Evolutionary conservation across 2,888 invertebrate species (phyloP).

Genomic region (Drosophila incognita): DNA sequence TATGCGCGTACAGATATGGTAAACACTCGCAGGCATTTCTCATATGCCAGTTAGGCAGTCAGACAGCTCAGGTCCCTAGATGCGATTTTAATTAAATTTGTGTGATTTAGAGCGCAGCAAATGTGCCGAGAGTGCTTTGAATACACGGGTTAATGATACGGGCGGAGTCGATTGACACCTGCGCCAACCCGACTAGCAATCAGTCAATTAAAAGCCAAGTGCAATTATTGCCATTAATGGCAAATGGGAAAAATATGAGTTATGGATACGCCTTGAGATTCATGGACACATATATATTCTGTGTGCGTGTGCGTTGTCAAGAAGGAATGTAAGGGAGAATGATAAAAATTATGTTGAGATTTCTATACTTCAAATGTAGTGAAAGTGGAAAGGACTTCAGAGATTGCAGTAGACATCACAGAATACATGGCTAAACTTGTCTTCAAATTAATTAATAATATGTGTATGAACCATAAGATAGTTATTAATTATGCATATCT

Average conservation of each 20-base stretch:
- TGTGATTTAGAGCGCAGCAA: constrained; percentile 75
- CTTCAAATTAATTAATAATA: background rate
- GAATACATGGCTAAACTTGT: background rate
- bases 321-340: background rate
- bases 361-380: background rate
- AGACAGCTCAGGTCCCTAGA: constrained; percentile 36
- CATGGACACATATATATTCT: background rate
- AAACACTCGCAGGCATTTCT: constrained; percentile 2
- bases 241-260: constrained; percentile 54
- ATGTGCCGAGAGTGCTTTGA: constrained; percentile 36
- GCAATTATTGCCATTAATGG: constrained; percentile 65
- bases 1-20: background rate
- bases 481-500: background rate
- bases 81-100: constrained; percentile 75
- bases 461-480: background rate
- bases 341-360: constrained; percentile 10
- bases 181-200: constrained; percentile 48
- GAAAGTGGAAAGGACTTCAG: constrained; percentile 28
- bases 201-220: constrained; percentile 75
- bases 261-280: constrained; percentile 7
- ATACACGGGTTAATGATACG: background rate
- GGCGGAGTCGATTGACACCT: constrained; percentile 54
- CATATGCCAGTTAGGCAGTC: constrained; percentile 16
- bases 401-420: constrained; percentile 9
- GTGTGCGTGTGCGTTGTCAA: background rate